A percentile compares a stretch with the other conserved stretches of the same genome.
These are phyloP conservation scores for Drosophila flavopinicola DNA, from an alignment of 2,888 invertebrate genomes.

Conservation along the genomic window DNA sequence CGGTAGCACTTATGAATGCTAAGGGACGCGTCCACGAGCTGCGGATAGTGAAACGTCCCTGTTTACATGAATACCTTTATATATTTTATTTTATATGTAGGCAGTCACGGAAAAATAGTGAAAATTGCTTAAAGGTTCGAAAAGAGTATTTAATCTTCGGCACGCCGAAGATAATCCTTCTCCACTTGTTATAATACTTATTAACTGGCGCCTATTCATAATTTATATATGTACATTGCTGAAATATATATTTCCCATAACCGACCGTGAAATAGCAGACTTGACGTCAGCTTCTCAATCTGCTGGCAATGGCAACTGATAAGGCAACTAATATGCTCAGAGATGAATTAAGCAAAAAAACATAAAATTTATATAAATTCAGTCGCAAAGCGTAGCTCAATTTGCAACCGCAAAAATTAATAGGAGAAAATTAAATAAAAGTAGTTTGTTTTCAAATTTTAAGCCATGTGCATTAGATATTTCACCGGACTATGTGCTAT, in stretches of 20 bases:
- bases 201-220: slow-evolving; percentile 3
- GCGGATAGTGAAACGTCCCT: too few species aligned
- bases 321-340: slow-evolving; percentile 21
- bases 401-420: neutral
- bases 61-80: too few species aligned
- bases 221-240: neutral
- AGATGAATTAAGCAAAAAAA: neutral
- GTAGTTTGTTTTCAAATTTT: slow-evolving; percentile 9
- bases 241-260: slow-evolving; percentile 38
- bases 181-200: too few species aligned
- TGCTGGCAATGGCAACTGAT: slow-evolving; percentile 40
- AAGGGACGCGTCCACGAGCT: too few species aligned
- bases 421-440: slow-evolving; percentile 8
- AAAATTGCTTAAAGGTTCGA: too few species aligned
- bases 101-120: too few species aligned
- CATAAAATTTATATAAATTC: slow-evolving; percentile 6
- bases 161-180: too few species aligned
- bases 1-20: too few species aligned
- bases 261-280: slow-evolving; percentile 35
- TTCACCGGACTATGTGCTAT: neutral
- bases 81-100: too few species aligned
- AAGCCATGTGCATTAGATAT: neutral
- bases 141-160: too few species aligned
- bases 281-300: slow-evolving; percentile 43
- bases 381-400: slow-evolving; percentile 28